Evolutionary conservation across 2,797 vertebrate genomes (phyloP).

Genomic region (Ispidina picta): DNA sequence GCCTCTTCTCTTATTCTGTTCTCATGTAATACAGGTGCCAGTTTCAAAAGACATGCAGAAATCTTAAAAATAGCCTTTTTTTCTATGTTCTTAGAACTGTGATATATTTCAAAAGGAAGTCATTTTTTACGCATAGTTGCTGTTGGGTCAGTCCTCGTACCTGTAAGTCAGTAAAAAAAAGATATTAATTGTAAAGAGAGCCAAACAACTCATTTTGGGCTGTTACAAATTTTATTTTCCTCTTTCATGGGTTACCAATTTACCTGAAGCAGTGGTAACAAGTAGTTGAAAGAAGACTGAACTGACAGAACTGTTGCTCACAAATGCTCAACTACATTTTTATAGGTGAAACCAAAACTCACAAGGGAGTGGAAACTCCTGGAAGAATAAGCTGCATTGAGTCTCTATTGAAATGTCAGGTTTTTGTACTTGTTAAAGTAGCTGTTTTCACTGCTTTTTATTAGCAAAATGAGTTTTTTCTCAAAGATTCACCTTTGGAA

Average conservation of each 20-base stretch:
- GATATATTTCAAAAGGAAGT: not conserved
- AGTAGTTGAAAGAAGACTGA: not conserved
- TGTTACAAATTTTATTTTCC: not conserved
- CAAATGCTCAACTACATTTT: not conserved
- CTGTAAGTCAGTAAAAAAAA: not conserved
- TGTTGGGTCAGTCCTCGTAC: not conserved
- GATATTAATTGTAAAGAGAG: not conserved
- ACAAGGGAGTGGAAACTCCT: not conserved
- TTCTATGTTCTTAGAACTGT: not conserved
- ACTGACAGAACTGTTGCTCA: not conserved
- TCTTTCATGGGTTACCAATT: not conserved
- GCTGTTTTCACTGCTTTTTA: not conserved
- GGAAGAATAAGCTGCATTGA: not conserved
- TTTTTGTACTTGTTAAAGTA: not conserved
- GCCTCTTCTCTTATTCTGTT: not conserved
- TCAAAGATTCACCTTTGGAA: not conserved
- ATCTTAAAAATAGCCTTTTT: not conserved
- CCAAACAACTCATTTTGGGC: not conserved
- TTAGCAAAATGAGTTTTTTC: not conserved
- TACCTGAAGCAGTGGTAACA: not conserved
- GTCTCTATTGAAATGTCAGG: not conserved
- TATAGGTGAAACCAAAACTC: not conserved
- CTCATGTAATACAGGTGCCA: not conserved
- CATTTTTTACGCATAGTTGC: not conserved
- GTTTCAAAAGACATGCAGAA: not conserved